phyloP scores from a whole-genome alignment of 92 coral and sea anemone species.

The Zoanthus sansibaricus region DNA sequence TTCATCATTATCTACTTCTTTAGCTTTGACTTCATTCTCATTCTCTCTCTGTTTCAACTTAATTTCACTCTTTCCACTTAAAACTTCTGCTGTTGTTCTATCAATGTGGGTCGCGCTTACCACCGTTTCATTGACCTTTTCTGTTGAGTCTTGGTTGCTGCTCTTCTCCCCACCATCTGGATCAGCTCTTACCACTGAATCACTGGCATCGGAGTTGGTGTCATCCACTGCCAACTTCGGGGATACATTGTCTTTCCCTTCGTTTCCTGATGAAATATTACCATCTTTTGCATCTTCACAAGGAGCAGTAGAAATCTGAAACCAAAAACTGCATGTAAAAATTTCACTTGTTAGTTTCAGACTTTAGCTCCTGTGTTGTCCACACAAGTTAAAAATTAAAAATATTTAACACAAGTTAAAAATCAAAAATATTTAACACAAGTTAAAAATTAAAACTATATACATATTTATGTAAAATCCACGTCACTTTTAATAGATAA shows the following conservation, averaged over 20 bases:
- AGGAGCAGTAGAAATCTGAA: conserved; percentile 3
- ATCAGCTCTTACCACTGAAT: neutral
- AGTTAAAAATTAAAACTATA: neutral
- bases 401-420: neutral
- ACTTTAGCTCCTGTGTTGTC: neutral
- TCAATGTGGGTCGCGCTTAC: neutral
- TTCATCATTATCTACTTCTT: neutral
- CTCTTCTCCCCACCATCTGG: conserved; percentile 26
- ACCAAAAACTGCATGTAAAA: neutral
- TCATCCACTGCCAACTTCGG: neutral
- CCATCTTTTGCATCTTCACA: neutral
- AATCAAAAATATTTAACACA: neutral
- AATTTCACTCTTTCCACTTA: neutral
- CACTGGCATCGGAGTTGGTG: neutral
- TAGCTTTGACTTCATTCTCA: neutral
- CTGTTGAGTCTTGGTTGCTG: neutral
- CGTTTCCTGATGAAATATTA: neutral
- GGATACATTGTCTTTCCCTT: neutral
- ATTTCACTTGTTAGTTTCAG: neutral
- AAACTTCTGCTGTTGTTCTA: neutral
- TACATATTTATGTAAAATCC: too few relatives aligned
- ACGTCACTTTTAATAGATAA: too few relatives aligned
- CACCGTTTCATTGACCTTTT: neutral
- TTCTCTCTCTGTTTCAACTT: neutral
- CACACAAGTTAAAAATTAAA: too few relatives aligned